Evolutionary conservation across 2,113 vertebrate species (phyloP), one percentile per base, ranked within the genome.

Genomic region (Paralichthys olivaceus): DNA sequence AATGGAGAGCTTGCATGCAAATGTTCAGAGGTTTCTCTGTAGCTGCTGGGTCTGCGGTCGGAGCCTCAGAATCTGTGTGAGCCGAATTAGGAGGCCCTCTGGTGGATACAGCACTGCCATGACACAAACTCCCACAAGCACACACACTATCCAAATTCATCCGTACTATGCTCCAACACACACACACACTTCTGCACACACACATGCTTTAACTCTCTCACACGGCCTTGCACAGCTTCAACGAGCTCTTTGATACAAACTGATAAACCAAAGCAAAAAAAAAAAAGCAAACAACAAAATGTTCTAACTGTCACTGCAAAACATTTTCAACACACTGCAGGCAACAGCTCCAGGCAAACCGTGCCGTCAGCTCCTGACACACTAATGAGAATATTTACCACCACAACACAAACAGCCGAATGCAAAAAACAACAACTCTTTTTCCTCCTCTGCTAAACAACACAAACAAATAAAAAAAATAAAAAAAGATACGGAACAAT

Each of bases 61-160:
- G 61, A 66, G 55, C n/a, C 7, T 23, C 55, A 40, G 51, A 3
- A 26, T 76, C n/a, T 73, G 77, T 77, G 73, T 64, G 60, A 45
- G 80, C 71, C 96, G 96, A 96, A 95, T 95, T 95, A 96, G 95
- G 95, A 95, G 95, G 97, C 98, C 98, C 98, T 99, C 98, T 99
- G 95, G 96, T 97, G 98, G 97, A 95, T 94, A 93, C 84, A 87
- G 72, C 87, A 17, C 72, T 56, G 82, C 84, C 78, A 89, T 83
- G 69, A 87, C 91, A 89, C 12, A 83, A 58, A 79, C 65, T 49
- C 54, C 54, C 37, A 28, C 70, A 53, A 29, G 15, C 51, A 58
- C 70, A 13, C 72, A 45, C 75, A 14, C 29, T 34, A 9, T 40
- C 59, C 69, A 74, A 28, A 70, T 13, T 19, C 61, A 37, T 88